Percentiles rank a stretch among this genome's conserved stretches.
phyloP scores from a whole-genome alignment of 1,140 invertebrate species.

The Gryon sp. region DNA sequence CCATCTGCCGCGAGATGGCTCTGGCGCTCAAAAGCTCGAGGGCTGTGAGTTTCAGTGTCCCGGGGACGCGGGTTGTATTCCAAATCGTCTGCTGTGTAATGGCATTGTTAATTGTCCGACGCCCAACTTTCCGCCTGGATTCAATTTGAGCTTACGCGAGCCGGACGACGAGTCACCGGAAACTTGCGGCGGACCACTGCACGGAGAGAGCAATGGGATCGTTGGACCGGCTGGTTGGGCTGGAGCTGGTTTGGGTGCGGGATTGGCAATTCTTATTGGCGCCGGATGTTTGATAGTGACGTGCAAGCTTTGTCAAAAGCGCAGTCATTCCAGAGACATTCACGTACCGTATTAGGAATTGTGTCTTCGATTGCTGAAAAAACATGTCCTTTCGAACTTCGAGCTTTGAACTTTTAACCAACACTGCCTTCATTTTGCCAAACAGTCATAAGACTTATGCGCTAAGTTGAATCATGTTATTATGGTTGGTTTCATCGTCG shows the following conservation, averaged over 20 bases:
- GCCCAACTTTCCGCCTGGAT: slow-evolving; percentile 69
- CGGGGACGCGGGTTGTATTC: slow-evolving; percentile 90
- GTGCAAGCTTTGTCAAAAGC: slow-evolving; percentile 78
- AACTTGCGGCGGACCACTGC: slow-evolving; percentile 71
- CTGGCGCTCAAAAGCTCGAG: slow-evolving; percentile 85
- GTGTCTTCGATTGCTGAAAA: slow-evolving; percentile 34
- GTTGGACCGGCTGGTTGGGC: slow-evolving; percentile 75
- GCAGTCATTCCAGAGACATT: slow-evolving; percentile 74
- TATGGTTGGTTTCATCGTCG: neutral
- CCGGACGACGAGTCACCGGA: slow-evolving; percentile 76
- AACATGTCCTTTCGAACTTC: slow-evolving; percentile 41
- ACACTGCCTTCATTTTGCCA: slow-evolving; percentile 41
- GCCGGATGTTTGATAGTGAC: slow-evolving; percentile 75
- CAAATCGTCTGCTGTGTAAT: slow-evolving; percentile 89
- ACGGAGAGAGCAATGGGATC: slow-evolving; percentile 66
- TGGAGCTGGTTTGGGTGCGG: slow-evolving; percentile 75
- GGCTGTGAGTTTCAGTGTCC: slow-evolving; percentile 91
- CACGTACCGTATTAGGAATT: slow-evolving; percentile 76
- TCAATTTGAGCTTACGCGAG: slow-evolving; percentile 65
- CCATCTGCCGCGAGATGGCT: slow-evolving; percentile 89
- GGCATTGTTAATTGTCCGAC: slow-evolving; percentile 93
- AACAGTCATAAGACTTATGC: too few relatives aligned
- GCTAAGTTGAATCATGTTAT: neutral
- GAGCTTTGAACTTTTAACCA: slow-evolving; percentile 30
- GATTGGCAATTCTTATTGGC: slow-evolving; percentile 75